Conservation (phyloP, 1,140 invertebrate species). For the Polypedilum pembai region DNA sequence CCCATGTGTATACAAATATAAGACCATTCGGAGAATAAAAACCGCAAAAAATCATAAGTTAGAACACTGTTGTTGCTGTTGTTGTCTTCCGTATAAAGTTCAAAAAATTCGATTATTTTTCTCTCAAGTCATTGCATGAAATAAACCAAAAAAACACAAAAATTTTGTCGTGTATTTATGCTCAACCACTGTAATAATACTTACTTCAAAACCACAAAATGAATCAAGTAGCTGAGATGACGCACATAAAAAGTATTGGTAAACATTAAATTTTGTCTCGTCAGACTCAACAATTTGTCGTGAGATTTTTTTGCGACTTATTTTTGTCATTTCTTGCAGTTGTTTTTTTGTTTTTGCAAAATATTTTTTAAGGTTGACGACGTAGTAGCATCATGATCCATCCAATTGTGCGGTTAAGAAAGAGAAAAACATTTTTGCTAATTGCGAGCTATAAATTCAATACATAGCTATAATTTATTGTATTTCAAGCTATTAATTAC, state of each 20-base stretch:
- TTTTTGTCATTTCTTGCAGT: neutral
- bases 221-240: neutral
- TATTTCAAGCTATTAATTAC: neutral
- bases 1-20: too few relatives aligned
- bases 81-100: too few relatives aligned
- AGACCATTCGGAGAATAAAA: too few relatives aligned
- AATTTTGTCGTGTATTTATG: neutral
- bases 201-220: neutral
- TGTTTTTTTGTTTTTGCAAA: neutral
- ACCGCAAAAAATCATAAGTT: too few relatives aligned
- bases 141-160: neutral
- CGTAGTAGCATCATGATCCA: neutral
- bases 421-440: neutral
- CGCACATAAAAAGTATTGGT: neutral
- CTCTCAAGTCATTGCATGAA: neutral
- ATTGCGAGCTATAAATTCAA: neutral
- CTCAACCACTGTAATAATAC: too few relatives aligned
- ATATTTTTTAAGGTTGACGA: neutral
- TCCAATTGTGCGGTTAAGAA: neutral
- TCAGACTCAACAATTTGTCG: neutral
- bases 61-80: too few relatives aligned
- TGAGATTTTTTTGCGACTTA: neutral
- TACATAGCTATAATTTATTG: neutral
- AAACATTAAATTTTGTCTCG: neutral
- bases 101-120: neutral